phyloP scores from a whole-genome alignment of 2,888 invertebrate genomes.

The Dicroscelio sp. region DNA sequence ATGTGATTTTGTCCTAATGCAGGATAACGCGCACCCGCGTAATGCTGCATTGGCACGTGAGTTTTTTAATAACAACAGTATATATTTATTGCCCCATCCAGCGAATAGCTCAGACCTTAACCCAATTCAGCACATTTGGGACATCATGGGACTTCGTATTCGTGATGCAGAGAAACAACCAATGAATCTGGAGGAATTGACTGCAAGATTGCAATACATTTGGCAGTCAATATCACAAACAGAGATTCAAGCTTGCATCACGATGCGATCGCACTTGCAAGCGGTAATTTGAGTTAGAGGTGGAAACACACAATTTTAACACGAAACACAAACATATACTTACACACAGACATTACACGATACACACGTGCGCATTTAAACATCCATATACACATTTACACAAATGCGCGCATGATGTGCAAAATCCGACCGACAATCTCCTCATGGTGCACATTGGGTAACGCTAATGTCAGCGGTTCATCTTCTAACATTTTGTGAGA shows the following conservation, averaged over 20 bases:
- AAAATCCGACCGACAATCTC: too few species aligned
- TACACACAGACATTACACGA: too few species aligned
- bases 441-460: too few species aligned
- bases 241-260: constrained; percentile 24
- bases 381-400: too few species aligned
- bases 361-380: too few species aligned
- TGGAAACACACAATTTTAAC: too few species aligned
- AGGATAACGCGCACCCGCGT: constrained; percentile 71
- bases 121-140: constrained; percentile 65
- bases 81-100: constrained; percentile 56
- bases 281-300: too few species aligned
- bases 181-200: constrained; percentile 38
- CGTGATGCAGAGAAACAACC: constrained; percentile 4
- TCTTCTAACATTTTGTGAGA: too few species aligned
- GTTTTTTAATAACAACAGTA: constrained; percentile 45
- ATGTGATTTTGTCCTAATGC: constrained; percentile 58
- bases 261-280: background rate
- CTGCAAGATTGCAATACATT: background rate
- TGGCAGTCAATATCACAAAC: constrained; percentile 21
- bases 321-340: too few species aligned
- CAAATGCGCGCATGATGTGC: too few species aligned
- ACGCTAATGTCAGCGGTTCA: too few species aligned
- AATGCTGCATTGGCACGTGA: constrained; percentile 51
- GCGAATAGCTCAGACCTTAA: constrained; percentile 68
- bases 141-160: constrained; percentile 6